These are phyloP conservation scores for Otolemur crassicaudatus DNA, from an alignment of 2,797 vertebrate genomes.

Conservation along the genomic window DNA sequence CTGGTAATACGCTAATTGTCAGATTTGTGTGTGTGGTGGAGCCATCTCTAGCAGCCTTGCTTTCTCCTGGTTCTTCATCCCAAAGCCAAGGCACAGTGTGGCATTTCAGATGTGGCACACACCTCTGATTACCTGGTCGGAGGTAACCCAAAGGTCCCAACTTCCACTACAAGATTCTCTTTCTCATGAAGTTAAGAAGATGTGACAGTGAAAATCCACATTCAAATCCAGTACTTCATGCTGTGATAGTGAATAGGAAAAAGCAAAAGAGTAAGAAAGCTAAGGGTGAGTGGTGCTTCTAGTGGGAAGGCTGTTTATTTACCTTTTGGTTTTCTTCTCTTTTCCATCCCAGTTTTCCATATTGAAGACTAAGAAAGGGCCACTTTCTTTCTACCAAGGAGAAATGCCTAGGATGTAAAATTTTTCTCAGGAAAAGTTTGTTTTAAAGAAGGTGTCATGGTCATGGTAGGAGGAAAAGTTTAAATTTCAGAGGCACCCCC, in stretches of 20 bases:
- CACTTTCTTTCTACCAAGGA: background rate
- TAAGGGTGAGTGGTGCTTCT: background rate
- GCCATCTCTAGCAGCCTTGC: background rate
- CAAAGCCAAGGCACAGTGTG: background rate
- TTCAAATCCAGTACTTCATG: background rate
- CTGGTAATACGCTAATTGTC: constrained; percentile 57
- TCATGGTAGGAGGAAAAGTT: background rate
- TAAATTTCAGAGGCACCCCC: background rate
- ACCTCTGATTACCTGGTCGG: background rate
- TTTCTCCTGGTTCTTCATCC: background rate
- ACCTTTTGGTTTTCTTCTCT: background rate
- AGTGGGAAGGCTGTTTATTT: background rate
- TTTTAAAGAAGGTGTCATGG: background rate
- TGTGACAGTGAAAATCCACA: background rate
- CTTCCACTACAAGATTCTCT: background rate
- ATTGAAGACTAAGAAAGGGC: background rate
- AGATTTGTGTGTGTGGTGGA: background rate
- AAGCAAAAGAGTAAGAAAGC: background rate
- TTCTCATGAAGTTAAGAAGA: background rate
- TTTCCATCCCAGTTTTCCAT: background rate
- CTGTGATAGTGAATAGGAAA: background rate
- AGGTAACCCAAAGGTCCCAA: background rate
- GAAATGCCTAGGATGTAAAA: background rate
- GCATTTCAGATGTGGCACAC: background rate
- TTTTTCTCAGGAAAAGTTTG: background rate